These are phyloP conservation scores for Rhabdophis nuchalis DNA, from an alignment of 2,797 vertebrate genomes.

Conservation along the genomic window DNA sequence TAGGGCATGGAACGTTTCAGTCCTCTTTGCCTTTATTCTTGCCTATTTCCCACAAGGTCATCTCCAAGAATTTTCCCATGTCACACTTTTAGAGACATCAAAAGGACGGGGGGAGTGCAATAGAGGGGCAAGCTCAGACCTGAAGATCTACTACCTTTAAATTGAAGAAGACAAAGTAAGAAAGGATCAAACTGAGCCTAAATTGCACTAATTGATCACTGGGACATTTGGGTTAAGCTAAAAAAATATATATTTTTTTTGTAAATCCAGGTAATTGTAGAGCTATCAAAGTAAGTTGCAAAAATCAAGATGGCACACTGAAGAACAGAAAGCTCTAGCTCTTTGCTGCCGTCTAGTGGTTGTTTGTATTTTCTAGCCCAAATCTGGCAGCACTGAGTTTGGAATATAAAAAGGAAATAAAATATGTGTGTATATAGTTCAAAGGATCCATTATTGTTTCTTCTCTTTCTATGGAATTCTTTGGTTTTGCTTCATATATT, in stretches of 20 bases:
- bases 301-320: background rate
- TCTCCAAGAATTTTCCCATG: background rate
- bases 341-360: background rate
- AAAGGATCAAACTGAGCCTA: background rate
- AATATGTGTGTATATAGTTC: too few species aligned
- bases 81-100: background rate
- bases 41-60: background rate
- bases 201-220: background rate
- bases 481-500: background rate
- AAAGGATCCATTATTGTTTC: background rate
- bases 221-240: background rate
- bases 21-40: background rate
- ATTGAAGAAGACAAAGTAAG: background rate
- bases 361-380: background rate
- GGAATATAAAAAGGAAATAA: background rate
- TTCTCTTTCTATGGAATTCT: background rate
- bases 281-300: background rate
- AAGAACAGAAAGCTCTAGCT: background rate
- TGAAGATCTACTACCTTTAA: background rate
- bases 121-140: background rate
- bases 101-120: background rate
- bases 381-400: background rate
- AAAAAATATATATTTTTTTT: too few species aligned
- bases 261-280: background rate
- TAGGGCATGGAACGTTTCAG: background rate